Conservation (phyloP, 2,888 invertebrate genomes). For the Diplazon laetatorius region DNA sequence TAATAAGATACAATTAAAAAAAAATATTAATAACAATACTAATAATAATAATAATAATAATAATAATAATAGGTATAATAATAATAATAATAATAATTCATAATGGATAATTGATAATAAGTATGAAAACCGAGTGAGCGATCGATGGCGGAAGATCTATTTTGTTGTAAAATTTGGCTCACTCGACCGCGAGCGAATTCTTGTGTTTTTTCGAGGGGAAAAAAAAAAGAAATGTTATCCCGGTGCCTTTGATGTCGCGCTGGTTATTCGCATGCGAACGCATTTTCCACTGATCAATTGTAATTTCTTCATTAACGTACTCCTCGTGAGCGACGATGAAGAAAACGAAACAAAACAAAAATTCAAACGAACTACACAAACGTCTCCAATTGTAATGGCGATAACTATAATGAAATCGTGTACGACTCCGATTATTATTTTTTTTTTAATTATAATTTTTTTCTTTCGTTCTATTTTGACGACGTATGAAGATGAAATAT, state of each 20-base stretch:
- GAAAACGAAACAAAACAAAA: conserved; percentile 7
- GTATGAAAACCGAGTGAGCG: conserved; percentile 35
- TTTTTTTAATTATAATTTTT: no score
- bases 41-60: no score
- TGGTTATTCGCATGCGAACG: conserved; percentile 70
- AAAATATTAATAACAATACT: background rate
- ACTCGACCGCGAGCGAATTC: conserved; percentile 51
- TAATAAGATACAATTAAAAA: conserved; percentile 49
- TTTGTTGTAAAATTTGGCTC: conserved; percentile 52
- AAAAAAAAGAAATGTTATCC: conserved; percentile 69
- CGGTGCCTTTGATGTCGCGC: conserved; percentile 76
- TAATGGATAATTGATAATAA: background rate
- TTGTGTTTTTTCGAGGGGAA: conserved; percentile 56
- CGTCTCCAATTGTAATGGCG: conserved; percentile 46
- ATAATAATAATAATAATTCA: background rate
- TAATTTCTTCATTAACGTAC: background rate
- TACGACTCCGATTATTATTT: conserved; percentile 45
- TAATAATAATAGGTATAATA: background rate
- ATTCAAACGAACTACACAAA: no score
- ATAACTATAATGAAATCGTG: conserved; percentile 39
- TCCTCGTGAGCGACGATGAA: conserved; percentile 7
- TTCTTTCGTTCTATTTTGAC: conserved; percentile 31
- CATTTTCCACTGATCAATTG: conserved; percentile 27
- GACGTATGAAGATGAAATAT: conserved; percentile 69
- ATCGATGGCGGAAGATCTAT: conserved; percentile 52